These are phyloP conservation scores for Diachrysia chrysitis DNA, from an alignment of 2,888 invertebrate species.

Conservation along the genomic window DNA sequence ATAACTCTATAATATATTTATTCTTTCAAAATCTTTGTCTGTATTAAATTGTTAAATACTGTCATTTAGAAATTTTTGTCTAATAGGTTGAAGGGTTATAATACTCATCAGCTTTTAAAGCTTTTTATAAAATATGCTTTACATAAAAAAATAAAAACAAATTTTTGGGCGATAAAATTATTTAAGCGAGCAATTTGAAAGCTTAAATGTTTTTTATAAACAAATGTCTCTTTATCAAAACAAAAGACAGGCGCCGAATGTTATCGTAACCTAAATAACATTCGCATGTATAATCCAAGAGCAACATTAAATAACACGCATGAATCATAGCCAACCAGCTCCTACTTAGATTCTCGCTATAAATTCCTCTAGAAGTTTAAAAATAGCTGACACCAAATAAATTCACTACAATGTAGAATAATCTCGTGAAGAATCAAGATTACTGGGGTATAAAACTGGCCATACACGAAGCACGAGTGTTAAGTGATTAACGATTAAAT, in stretches of 20 bases:
- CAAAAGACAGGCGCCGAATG: conserved; percentile 28
- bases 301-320: conserved; percentile 39
- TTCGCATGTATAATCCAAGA: conserved; percentile 34
- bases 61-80: too few species aligned
- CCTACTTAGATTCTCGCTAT: conserved; percentile 39
- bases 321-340: conserved; percentile 53
- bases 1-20: not conserved
- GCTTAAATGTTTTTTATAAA: conserved; percentile 15
- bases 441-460: conserved; percentile 73
- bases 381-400: conserved; percentile 58
- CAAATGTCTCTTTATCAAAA: conserved; percentile 16
- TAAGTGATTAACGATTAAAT: conserved; percentile 88
- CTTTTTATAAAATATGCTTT: too few species aligned
- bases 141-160: too few species aligned
- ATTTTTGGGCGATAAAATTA: not conserved
- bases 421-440: conserved; percentile 63
- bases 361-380: conserved; percentile 56
- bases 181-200: not conserved
- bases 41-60: too few species aligned
- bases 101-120: too few species aligned
- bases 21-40: not conserved
- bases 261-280: conserved; percentile 46
- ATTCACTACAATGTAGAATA: conserved; percentile 55
- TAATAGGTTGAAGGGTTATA: too few species aligned
- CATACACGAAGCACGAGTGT: conserved; percentile 78